Conservation (phyloP, 2,888 invertebrate genomes). For the Drosophila mulleri region DNA sequence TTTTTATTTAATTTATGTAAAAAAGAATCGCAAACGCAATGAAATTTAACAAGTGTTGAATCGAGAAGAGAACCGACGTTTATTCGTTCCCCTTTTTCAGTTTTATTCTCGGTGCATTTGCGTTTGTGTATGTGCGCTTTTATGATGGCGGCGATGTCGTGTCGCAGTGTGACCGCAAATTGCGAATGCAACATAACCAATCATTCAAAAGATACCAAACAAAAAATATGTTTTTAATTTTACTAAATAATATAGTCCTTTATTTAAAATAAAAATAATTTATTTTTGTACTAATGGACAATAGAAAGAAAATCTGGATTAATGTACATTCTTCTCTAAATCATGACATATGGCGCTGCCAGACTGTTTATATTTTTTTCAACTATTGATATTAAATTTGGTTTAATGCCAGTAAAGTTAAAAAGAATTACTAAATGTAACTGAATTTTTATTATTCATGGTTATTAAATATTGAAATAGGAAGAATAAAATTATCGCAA, state of each 20-base stretch:
- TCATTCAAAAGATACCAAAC: constrained; percentile 14
- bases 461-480: background rate
- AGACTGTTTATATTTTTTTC: background rate
- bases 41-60: constrained; percentile 84
- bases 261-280: background rate
- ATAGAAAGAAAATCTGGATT: background rate
- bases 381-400: background rate
- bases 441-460: background rate
- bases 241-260: too few species aligned
- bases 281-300: background rate
- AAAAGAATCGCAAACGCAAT: constrained; percentile 82
- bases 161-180: constrained; percentile 31
- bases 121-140: constrained; percentile 63
- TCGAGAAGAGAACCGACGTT: constrained; percentile 79
- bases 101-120: constrained; percentile 67
- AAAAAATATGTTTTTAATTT: background rate
- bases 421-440: background rate
- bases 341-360: constrained; percentile 20
- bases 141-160: constrained; percentile 70
- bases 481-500: constrained; percentile 1
- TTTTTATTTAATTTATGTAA: constrained; percentile 75
- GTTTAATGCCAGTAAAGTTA: background rate
- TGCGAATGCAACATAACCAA: background rate
- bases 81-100: constrained; percentile 63
- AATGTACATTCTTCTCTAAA: background rate